Percentiles rank a stretch among this genome's conserved stretches.
These are phyloP conservation scores for Pica pica DNA, from an alignment of 2,113 vertebrate species.

Conservation along the genomic window DNA sequence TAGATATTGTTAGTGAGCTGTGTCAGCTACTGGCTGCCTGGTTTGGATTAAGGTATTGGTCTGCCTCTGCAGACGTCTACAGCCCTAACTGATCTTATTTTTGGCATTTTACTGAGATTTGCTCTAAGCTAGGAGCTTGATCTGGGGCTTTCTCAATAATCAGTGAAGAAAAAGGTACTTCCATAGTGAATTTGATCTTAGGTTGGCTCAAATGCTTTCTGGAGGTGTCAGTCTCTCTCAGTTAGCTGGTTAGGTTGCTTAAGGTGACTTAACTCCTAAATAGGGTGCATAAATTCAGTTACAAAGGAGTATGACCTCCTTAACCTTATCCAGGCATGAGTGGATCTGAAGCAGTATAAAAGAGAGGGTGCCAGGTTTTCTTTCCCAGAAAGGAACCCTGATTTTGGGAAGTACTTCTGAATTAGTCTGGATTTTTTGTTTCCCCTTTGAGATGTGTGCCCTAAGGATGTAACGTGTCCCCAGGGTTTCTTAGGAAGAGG, in stretches of 20 bases:
- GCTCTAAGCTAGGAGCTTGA: background rate
- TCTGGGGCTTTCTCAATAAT: background rate
- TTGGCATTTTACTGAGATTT: conserved; percentile 5
- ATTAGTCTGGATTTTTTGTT: background rate
- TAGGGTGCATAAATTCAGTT: background rate
- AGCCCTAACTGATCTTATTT: background rate
- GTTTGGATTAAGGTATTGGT: background rate
- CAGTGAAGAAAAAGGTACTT: background rate
- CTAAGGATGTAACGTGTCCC: background rate
- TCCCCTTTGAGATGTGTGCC: background rate
- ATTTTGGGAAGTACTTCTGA: background rate
- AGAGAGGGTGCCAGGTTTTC: background rate
- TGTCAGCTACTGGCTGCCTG: background rate
- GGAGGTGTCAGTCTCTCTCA: background rate
- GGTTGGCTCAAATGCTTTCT: background rate
- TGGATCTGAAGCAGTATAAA: background rate
- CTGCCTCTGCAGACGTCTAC: background rate
- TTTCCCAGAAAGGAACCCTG: background rate
- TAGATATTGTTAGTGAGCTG: background rate
- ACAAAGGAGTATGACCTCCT: background rate
- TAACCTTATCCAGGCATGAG: background rate
- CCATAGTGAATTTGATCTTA: background rate
- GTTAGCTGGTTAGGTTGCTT: background rate
- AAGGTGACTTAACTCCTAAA: background rate
- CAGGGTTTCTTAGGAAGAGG: background rate